A percentile compares a stretch with the other conserved stretches of the same genome.
These are phyloP conservation scores for Lepus europaeus DNA, from an alignment of 2,113 vertebrate genomes.

Conservation along the genomic window DNA sequence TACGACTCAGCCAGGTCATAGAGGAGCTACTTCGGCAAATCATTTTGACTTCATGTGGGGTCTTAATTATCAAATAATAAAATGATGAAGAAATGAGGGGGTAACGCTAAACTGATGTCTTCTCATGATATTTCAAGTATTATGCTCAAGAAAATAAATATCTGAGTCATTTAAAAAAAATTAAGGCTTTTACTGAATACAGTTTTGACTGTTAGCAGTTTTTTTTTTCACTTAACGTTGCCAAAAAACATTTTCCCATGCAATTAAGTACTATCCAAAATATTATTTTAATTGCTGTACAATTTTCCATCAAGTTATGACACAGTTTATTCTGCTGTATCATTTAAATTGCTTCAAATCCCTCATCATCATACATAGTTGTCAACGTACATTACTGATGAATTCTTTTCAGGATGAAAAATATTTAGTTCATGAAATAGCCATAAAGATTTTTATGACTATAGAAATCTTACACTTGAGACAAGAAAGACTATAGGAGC, in stretches of 20 bases:
- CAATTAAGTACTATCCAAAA: conserved; percentile 46
- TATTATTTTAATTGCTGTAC: not conserved
- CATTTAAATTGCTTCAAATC: conserved; percentile 27
- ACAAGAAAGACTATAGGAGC: conserved; percentile 8
- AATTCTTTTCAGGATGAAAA: conserved; percentile 36
- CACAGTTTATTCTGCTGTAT: not conserved
- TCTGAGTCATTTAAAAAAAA: not conserved
- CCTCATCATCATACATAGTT: not conserved
- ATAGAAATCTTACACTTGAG: not conserved
- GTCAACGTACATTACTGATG: not conserved
- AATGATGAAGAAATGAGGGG: not conserved
- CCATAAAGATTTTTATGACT: conserved; percentile 34
- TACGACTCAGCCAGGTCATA: not conserved
- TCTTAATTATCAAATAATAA: not conserved
- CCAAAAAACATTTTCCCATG: conserved; percentile 29
- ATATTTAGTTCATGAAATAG: conserved; percentile 6
- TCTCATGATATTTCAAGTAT: not conserved
- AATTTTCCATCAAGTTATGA: conserved; percentile 46
- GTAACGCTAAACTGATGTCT: not conserved
- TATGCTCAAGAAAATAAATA: conserved; percentile 61
- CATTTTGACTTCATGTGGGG: not conserved
- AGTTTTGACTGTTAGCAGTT: not conserved
- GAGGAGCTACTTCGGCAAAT: not conserved
- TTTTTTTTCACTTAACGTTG: conserved; percentile 18
- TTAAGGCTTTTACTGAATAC: not conserved